Percentiles rank a stretch among this genome's conserved stretches.
Conservation (phyloP, 2,888 invertebrate species). For the Eurois occulta region DNA sequence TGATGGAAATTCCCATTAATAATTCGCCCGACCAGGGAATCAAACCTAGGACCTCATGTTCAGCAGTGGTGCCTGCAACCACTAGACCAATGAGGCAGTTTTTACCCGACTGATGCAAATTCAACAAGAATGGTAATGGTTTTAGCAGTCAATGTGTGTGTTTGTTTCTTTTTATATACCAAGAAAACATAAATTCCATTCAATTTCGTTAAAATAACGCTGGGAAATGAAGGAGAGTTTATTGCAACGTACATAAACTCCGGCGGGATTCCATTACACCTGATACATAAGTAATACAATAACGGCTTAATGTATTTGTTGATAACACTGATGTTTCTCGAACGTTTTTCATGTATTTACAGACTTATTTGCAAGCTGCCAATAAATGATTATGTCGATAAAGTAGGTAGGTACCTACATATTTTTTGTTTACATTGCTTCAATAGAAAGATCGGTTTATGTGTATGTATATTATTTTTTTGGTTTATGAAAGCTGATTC, state of each 20-base stretch:
- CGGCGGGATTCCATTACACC: constrained; percentile 56
- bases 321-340: constrained; percentile 39
- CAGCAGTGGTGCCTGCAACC: too few relatives aligned
- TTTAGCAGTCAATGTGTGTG: constrained; percentile 53
- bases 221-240: constrained; percentile 32
- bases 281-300: constrained; percentile 56
- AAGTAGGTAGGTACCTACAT: neutral
- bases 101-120: neutral
- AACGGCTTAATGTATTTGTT: constrained; percentile 50
- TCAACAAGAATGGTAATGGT: neutral
- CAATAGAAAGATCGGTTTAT: constrained; percentile 2
- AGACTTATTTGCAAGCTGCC: constrained; percentile 17
- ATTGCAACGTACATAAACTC: constrained; percentile 52
- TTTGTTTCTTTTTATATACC: constrained; percentile 66
- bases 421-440: constrained; percentile 2
- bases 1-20: constrained; percentile 51
- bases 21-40: constrained; percentile 63
- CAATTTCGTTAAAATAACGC: constrained; percentile 70
- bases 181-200: constrained; percentile 72
- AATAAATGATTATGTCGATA: neutral
- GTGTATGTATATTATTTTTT: neutral
- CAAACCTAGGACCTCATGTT: too few relatives aligned
- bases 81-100: neutral
- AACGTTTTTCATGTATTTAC: constrained; percentile 12
- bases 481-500: neutral